Percentiles rank a stretch among this genome's conserved stretches.
phyloP scores from a whole-genome alignment of 2,113 vertebrate genomes.

The Penelope pileata region DNA sequence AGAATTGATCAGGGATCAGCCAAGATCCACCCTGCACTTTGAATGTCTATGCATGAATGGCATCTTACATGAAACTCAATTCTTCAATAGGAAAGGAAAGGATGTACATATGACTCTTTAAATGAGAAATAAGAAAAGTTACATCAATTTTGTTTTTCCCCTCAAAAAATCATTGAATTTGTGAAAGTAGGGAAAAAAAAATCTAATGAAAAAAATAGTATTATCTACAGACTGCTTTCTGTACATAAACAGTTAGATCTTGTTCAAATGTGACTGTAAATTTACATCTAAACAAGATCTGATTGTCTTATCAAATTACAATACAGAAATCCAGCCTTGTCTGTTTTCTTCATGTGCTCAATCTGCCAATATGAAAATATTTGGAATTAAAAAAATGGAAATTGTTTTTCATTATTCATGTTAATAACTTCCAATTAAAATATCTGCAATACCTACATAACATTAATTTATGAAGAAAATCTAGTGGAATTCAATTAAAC shows the following conservation, averaged over 20 bases:
- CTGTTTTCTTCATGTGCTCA: neutral
- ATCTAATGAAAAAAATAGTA: neutral
- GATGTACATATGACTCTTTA: fast-evolving
- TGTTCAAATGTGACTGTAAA: neutral
- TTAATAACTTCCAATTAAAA: neutral
- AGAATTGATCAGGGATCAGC: neutral
- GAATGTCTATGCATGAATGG: fast-evolving
- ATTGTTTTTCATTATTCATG: fast-evolving
- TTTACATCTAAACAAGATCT: neutral
- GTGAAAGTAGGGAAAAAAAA: neutral
- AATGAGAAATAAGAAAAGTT: neutral
- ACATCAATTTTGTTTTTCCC: neutral
- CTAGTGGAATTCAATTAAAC: neutral
- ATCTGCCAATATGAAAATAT: neutral
- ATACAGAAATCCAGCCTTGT: neutral
- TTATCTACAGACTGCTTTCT: neutral
- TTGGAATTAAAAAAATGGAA: neutral
- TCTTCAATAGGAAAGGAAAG: neutral
- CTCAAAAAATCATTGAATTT: neutral
- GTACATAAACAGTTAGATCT: neutral
- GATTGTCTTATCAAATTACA: neutral
- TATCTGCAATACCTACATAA: neutral
- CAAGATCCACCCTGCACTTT: neutral
- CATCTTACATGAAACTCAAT: neutral
- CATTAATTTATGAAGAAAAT: neutral